Percentiles rank a stretch among this genome's conserved stretches.
These are phyloP conservation scores for Myotis planiceps DNA, from an alignment of 2,797 vertebrate species.

Conservation along the genomic window DNA sequence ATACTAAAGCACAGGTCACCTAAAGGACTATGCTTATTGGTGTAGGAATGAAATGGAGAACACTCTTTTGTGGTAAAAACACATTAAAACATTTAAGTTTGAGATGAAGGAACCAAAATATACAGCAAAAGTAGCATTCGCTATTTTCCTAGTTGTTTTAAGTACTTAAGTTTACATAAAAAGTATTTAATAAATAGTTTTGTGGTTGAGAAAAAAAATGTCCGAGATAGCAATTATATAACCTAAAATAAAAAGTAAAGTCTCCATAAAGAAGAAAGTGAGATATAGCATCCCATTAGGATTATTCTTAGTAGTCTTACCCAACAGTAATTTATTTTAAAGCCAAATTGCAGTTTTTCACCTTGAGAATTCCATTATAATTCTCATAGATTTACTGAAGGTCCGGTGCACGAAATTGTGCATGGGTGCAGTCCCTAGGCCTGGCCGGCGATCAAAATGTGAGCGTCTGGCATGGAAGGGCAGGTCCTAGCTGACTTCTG, in stretches of 20 bases:
- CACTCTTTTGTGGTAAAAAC: conserved; percentile 74
- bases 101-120: conserved; percentile 72
- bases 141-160: background rate
- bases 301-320: background rate
- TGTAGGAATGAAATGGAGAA: conserved; percentile 71
- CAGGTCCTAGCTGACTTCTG: no score
- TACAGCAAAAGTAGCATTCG: background rate
- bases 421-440: no score
- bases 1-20: conserved; percentile 76
- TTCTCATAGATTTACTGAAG: background rate
- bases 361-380: background rate
- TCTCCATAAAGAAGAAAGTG: background rate
- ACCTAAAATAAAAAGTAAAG: background rate
- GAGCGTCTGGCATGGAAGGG: no score
- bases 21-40: conserved; percentile 66
- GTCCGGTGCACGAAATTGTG: no score
- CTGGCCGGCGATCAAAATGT: no score
- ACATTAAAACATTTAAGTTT: conserved; percentile 81
- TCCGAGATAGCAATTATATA: background rate
- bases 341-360: background rate
- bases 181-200: background rate
- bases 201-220: background rate
- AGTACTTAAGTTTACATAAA: background rate
- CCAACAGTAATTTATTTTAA: background rate
- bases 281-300: background rate